Percentiles rank a stretch among this genome's conserved stretches.
phyloP scores from a whole-genome alignment of 2,797 vertebrate species.

The Hydrolagus colliei region DNA sequence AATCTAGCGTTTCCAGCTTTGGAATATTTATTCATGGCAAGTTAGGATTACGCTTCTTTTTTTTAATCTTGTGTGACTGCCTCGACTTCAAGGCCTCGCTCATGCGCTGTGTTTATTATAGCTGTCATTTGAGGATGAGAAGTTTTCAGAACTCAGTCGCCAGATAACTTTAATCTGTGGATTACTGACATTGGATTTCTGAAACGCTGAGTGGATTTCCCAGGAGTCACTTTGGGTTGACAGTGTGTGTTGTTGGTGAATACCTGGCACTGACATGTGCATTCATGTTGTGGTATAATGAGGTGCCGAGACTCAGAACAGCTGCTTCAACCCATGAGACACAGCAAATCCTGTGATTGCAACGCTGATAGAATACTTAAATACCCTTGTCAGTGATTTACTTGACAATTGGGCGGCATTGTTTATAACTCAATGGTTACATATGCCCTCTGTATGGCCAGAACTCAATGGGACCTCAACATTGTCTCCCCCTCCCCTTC shows the following conservation, averaged over 20 bases:
- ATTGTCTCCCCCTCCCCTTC: too few relatives aligned
- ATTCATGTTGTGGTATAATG: conserved; percentile 35
- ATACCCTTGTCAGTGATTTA: not conserved
- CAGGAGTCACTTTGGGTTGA: conserved; percentile 33
- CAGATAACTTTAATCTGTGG: conserved; percentile 54
- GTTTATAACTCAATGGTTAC: not conserved
- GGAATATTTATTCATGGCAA: not conserved
- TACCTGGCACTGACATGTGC: conserved; percentile 11
- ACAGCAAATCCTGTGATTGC: not conserved
- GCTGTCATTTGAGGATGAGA: conserved; percentile 39
- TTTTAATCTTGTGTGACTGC: not conserved
- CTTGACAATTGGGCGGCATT: not conserved
- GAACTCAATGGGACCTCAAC: too few relatives aligned
- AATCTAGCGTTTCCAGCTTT: not conserved
- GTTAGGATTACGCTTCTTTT: not conserved
- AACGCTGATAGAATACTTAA: conserved; percentile 19
- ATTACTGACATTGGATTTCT: conserved; percentile 50
- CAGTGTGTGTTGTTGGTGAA: conserved; percentile 10
- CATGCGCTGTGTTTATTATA: not conserved
- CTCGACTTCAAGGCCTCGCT: not conserved
- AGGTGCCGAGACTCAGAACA: conserved; percentile 15
- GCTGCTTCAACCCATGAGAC: conserved; percentile 21
- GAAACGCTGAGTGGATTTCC: conserved; percentile 54
- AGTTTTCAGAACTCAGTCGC: conserved; percentile 53
- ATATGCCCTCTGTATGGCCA: too few relatives aligned